Evolutionary conservation across 2,113 vertebrate genomes (phyloP), one percentile per base, ranked within the genome.

Genomic region (Acanthisitta chloris): DNA sequence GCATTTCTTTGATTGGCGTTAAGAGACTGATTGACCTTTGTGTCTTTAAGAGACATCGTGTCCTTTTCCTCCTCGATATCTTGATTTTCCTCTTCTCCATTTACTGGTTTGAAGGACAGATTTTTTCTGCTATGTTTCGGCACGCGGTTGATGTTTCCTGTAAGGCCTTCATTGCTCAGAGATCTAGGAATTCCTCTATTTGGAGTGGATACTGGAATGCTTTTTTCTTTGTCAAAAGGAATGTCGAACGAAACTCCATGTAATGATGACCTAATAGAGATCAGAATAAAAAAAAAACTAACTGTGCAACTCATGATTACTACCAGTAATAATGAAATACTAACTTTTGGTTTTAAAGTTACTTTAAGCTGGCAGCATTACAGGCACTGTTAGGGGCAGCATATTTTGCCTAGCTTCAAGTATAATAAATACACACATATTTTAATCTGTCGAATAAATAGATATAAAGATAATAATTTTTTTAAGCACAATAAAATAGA

Each of bases 191-290:
- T 99, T 79, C 98, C 99, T 66, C 94, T 97, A 93, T 91, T 97
- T 69, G 98, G 86, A 78, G 97, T 7, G 78, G 98, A 21, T 9
- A 92, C 94, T n/a, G 97, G 97, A 45, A 91, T 88, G 90, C 84
- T 97, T 93, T 98, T 98, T 72, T 99, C 99, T 96, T 99, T 99
- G 97, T 99, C 99, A 93, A 99, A 99, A 94, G 99, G 99, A 94
- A 99, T 99, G 95, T 99, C 99, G 97, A 99, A 99, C 3, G 99
- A 99, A 85, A 99, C 99, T 70, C 99, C 99, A 61, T 99, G 99
- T 46, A 99, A 95, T 14, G 99, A 99, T 45, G 99, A 99, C 92
- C 99, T 99, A 82, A 69, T 12, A 62, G 69, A 46, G 58, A 92
- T 70, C n/a, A 92, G 78, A 97, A 91, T 36, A 71, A 86, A 97